Percentiles rank a stretch among this genome's conserved stretches.
Evolutionary conservation across 2,113 vertebrate genomes (phyloP).

Genomic region (human (Homo sapiens)): GRCh38 chr1:121567501-121568000

Average conservation of each 20-base stretch:
- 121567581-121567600: neutral
- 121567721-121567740: neutral
- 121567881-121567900: neutral
- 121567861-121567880: neutral
- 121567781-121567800: neutral
- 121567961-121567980: neutral
- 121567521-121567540: conserved; percentile 66
- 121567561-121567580: neutral
- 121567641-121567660: neutral
- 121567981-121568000: neutral
- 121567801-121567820: neutral
- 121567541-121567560: neutral
- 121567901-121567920: neutral
- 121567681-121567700: neutral
- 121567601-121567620: neutral
- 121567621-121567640: neutral
- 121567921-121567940: neutral
- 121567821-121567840: neutral
- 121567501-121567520: conserved; percentile 82
- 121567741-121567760: neutral
- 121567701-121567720: neutral
- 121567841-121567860: neutral
- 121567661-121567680: neutral
- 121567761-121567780: neutral
- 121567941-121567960: neutral